Evolutionary conservation across 2,888 invertebrate species (phyloP).

Genomic region (Melolontha melolontha): DNA sequence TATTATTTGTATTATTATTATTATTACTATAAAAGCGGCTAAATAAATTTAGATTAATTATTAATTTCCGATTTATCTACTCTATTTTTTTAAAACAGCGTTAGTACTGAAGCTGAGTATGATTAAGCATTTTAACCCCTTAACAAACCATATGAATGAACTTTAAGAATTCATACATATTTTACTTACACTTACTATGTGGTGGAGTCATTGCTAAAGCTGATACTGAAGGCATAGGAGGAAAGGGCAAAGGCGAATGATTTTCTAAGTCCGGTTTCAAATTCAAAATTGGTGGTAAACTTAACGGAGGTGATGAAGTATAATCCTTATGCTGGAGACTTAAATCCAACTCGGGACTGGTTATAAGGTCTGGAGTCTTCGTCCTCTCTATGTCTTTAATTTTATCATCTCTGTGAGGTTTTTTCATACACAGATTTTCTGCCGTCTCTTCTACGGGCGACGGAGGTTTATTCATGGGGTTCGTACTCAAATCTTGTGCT

Average conservation of each 20-base stretch:
- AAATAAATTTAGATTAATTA: no score
- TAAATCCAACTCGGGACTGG: slow-evolving; percentile 62
- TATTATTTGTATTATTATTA: no score
- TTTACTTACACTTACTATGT: slow-evolving; percentile 76
- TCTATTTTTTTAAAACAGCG: no score
- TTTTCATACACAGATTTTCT: slow-evolving; percentile 75
- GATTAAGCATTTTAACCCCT: no score
- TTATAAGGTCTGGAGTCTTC: slow-evolving; percentile 55
- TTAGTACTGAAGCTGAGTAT: no score
- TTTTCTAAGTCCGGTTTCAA: slow-evolving; percentile 63
- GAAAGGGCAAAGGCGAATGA: slow-evolving; percentile 74
- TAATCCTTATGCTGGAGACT: slow-evolving; percentile 59
- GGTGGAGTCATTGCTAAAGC: slow-evolving; percentile 85
- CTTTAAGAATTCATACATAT: no score
- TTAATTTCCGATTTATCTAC: no score
- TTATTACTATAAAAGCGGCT: no score
- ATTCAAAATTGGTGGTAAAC: slow-evolving; percentile 65
- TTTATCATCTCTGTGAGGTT: slow-evolving; percentile 56
- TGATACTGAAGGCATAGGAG: slow-evolving; percentile 79
- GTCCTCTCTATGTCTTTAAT: slow-evolving; percentile 46
- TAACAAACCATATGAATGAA: no score
- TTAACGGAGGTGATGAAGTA: slow-evolving; percentile 71
- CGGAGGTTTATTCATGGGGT: slow-evolving; percentile 46
- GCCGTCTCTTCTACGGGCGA: slow-evolving; percentile 61
- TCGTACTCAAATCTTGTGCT: slow-evolving; percentile 72